Conservation (phyloP, 2,113 vertebrate genomes). For the Anarrhichthys ocellatus region DNA sequence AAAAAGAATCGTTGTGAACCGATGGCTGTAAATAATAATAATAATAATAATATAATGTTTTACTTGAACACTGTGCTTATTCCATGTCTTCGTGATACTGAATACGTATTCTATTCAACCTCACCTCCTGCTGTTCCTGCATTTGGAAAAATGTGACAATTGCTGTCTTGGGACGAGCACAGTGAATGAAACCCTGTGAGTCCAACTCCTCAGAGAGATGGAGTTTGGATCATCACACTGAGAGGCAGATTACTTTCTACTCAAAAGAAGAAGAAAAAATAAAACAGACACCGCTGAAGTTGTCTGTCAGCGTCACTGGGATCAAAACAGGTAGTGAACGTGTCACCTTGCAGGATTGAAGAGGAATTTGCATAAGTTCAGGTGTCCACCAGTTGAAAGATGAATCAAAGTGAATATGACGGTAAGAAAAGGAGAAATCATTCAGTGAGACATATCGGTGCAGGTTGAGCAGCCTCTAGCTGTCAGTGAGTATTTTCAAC, state of each 20-base stretch:
- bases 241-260: slow-evolving; percentile 22
- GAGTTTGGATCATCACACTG: slow-evolving; percentile 27
- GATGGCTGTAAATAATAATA: not conserved
- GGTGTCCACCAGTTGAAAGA: slow-evolving; percentile 33
- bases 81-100: not conserved
- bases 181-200: slow-evolving; percentile 6
- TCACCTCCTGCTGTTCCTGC: slow-evolving; percentile 24
- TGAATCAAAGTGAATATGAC: slow-evolving; percentile 23
- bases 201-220: slow-evolving; percentile 28
- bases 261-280: not conserved
- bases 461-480: slow-evolving; percentile 2
- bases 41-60: not conserved
- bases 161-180: slow-evolving; percentile 8
- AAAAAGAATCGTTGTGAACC: not conserved
- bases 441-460: not conserved
- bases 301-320: slow-evolving; percentile 20
- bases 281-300: not conserved
- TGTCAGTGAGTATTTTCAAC: not conserved
- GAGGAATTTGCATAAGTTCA: slow-evolving; percentile 32
- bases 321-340: slow-evolving; percentile 31
- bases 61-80: not conserved
- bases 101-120: slow-evolving; percentile 5
- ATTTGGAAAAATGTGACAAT: slow-evolving; percentile 11
- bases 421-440: not conserved
- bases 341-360: slow-evolving; percentile 38